Percentiles rank a stretch among this genome's conserved stretches.
Evolutionary conservation across 2,113 vertebrate species (phyloP).

Genomic region (Ptilonorhynchus violaceus): DNA sequence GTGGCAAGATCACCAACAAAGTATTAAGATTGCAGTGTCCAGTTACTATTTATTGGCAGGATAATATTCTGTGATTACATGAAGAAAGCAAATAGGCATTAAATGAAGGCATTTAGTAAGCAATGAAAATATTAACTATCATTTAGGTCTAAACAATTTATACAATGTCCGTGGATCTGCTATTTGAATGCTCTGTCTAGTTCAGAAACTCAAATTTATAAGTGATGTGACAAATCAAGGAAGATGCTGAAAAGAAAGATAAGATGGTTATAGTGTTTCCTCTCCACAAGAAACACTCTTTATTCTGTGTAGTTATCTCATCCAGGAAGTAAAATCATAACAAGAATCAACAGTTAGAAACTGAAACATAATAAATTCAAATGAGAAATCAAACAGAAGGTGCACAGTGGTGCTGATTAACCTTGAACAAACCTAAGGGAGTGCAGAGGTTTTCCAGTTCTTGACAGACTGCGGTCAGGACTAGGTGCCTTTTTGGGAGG

Average conservation of each 20-base stretch:
- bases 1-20: not conserved
- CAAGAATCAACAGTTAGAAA: not conserved
- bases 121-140: not conserved
- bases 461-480: not conserved
- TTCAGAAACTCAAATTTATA: not conserved
- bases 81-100: not conserved
- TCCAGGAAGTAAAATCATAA: not conserved
- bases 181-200: not conserved
- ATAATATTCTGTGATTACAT: not conserved
- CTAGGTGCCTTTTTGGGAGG: not conserved
- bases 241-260: not conserved
- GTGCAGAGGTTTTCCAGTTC: not conserved
- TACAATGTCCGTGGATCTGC: not conserved
- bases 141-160: not conserved
- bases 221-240: not conserved
- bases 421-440: not conserved
- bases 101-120: not conserved
- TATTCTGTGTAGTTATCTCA: not conserved
- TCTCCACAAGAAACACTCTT: not conserved
- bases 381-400: constrained; percentile 11
- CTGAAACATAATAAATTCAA: constrained; percentile 43
- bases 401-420: constrained; percentile 29
- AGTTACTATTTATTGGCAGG: not conserved
- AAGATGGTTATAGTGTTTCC: not conserved
- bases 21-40: not conserved